Evolutionary conservation across 1,140 invertebrate species (phyloP), one percentile per base, ranked within the genome.

Genomic region (Meteorus sp.): DNA sequence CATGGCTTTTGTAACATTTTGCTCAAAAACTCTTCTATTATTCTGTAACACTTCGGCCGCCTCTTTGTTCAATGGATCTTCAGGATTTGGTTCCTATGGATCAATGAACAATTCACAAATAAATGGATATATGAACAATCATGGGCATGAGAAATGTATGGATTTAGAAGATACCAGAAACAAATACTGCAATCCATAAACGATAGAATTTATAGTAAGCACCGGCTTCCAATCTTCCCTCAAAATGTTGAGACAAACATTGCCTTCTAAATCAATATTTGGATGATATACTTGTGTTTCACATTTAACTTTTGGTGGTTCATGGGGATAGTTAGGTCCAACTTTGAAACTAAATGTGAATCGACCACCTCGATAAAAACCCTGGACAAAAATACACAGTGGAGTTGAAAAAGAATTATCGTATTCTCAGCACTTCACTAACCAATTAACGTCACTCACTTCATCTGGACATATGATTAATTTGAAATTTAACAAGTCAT

Each of bases 181-280:
- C 66, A 98, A 86, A 87, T 97, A 98, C 75, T 98, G 95, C 65
- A 99, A 84, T 64, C 96, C 96, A 85, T 98, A 98, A 47, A 99
- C 93, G 80, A 99, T 95, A 57, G 95, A 96, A 79, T 97, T 98
- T 64, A 99, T 95, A 39, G 95, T 98, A 53, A 99, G 85, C 57
- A 98, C 96, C 61, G 96, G 96, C 80, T 99, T 99, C 96, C 96
- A 99, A 81, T 99, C 96, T 87, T 98, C 96, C 73, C 96, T 85
- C 57, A 97, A 81, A 73, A 97, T 97, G 80, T 97, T 97, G 48
- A 97, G 81, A 73, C 94, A 97, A 4, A 97, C 93, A 82, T 97
- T 96, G 47, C 94, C 94, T 74, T 96, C 93, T 57, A 95, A 81
- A 82, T 97, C 94, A 77, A 97, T 97, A 73, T 97, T 97, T 22